These are phyloP conservation scores for Meghimatium bilineatum DNA, from an alignment of 2,888 invertebrate genomes.

Conservation along the genomic window DNA sequence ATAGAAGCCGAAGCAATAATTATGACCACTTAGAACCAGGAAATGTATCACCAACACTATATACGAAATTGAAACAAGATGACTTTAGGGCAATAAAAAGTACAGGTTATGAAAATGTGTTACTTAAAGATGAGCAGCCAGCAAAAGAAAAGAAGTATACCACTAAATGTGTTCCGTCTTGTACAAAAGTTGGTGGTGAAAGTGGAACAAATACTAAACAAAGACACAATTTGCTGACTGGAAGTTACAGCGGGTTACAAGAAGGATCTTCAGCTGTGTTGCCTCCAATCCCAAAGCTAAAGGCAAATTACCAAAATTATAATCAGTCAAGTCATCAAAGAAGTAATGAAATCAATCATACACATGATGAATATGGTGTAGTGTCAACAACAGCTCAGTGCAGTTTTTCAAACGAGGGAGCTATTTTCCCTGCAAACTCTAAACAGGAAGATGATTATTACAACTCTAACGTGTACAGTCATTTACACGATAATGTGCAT, in stretches of 20 bases:
- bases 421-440: background rate
- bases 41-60: background rate
- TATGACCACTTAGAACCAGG: background rate
- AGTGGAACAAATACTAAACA: background rate
- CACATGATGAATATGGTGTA: too few species aligned
- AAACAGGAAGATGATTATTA: background rate
- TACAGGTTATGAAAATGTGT: too few species aligned
- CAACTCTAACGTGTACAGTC: constrained; percentile 12
- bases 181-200: too few species aligned
- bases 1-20: background rate
- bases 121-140: too few species aligned
- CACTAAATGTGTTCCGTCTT: too few species aligned
- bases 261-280: background rate
- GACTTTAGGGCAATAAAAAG: background rate
- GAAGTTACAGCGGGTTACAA: background rate
- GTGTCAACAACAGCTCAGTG: too few species aligned
- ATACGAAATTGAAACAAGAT: background rate
- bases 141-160: too few species aligned
- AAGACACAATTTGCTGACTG: background rate
- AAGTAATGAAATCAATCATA: too few species aligned
- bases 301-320: too few species aligned
- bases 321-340: too few species aligned
- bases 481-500: background rate
- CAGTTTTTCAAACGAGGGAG: too few species aligned
- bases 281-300: too few species aligned